Base-by-base conservation (phyloP, 2,888 invertebrate species). In the Brachyopa scutellaris region DNA sequence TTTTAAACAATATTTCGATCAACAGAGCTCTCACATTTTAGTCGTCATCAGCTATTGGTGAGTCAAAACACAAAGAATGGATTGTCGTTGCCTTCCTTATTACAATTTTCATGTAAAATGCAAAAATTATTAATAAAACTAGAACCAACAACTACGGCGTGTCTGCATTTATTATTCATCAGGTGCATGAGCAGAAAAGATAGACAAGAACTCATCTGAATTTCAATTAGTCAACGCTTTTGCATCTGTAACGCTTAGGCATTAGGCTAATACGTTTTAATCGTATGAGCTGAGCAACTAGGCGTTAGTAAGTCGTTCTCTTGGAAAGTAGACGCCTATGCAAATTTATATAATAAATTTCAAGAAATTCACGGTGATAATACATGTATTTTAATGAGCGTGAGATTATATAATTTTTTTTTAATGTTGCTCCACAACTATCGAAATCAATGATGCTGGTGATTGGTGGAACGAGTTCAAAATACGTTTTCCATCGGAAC, bases 101-200 rank as follows among this genome's bases (percentile, higher is more conserved):
- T n/a, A 11, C 9, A 31, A 36, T 21, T 36, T 19, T 33, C 55
- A 59, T 57, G 64, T 17, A 51, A 33, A 62, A 36, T 26, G 8
- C n/a, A 17, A 17, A 45, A 40, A 73, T 38, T 57, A 66, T 74
- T 74, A 31, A 59, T 57, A 74, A 66, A 76, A 70, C 31, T 42
- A 72, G 49, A 45, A n/a, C 15, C 53, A 13, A 29, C 42, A 29
- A 45, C 19, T 23, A 13, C 6, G 6, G 7, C 19, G 7, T 17
- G 9, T 11, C 17, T 13, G 19, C 26, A 47, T 70, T 49, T 38
- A 51, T 69, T 57, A 64, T 59, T 82, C 64, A 69, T 57, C 67
- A 67, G 59, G 45, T 76, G 57, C 69, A 76, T 36, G 49, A 19
- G 29, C 21, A 42, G 21, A 11, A 49, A 33, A 8, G 13, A 47